Conservation (phyloP, 2,888 invertebrate species). For the Drosophila neonasuta region DNA sequence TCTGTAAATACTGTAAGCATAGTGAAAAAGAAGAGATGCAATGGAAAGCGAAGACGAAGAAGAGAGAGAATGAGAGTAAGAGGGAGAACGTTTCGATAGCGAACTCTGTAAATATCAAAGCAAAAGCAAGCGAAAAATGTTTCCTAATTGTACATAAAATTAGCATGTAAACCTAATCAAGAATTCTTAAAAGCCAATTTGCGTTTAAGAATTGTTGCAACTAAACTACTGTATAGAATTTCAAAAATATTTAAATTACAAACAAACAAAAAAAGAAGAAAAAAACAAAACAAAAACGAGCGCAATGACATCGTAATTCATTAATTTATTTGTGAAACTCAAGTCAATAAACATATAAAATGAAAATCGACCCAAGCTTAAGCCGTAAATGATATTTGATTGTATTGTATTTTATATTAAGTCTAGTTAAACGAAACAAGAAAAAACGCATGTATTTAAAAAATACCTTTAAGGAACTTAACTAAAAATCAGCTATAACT, state of each 20-base stretch:
- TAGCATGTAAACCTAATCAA: constrained; percentile 53
- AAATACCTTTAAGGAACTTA: constrained; percentile 69
- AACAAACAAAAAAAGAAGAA: constrained; percentile 4
- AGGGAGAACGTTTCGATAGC: constrained; percentile 22
- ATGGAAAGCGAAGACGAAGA: neutral
- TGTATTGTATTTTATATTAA: constrained; percentile 63
- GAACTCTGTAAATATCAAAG: constrained; percentile 54
- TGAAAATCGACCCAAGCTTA: constrained; percentile 38
- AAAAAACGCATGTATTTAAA: constrained; percentile 68
- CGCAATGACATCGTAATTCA: constrained; percentile 18
- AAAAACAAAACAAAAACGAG: constrained; percentile 3
- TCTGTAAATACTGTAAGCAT: constrained; percentile 76
- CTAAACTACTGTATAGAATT: constrained; percentile 36
- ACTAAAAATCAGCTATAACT: constrained; percentile 61
- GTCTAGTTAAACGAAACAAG: constrained; percentile 31
- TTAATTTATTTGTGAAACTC: constrained; percentile 68
- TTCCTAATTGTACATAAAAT: constrained; percentile 72
- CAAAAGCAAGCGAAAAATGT: constrained; percentile 66
- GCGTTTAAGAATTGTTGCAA: constrained; percentile 52
- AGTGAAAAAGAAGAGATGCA: constrained; percentile 24
- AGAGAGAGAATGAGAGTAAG: constrained; percentile 16
- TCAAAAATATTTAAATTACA: constrained; percentile 11
- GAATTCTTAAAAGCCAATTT: constrained; percentile 57
- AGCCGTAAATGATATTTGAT: constrained; percentile 55
- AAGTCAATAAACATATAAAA: constrained; percentile 63